Base-by-base conservation (phyloP, 35 echinoderm and acorn worm genomes). In the Heliocidaris erythrogramma region DNA sequence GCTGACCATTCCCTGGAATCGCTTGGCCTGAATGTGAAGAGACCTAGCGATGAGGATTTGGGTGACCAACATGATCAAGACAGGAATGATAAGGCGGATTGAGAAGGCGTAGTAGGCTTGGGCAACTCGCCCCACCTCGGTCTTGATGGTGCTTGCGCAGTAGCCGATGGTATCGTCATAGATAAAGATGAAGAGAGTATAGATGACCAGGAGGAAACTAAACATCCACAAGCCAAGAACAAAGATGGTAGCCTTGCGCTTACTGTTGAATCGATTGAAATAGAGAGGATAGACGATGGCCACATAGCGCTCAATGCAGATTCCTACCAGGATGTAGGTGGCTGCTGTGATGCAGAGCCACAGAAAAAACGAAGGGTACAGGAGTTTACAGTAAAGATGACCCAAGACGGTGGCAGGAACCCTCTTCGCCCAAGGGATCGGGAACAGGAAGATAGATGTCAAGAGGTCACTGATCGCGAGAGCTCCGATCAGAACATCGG, bases 301-400 rank as follows among this genome's bases (percentile, higher is more conserved):
- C 31, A 96, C 47, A 71, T 93, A 96, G 48, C 93, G 96, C 13
- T 96, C 96, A 5, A 96, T 93, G 16, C 94, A 95, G 91, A 96
- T 95, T 90, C 92, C 85, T 0, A 93, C 35, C 21, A 96, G 88
- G 32, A 89, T 95, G 88, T 92, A 96, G 4, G 94, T 90, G 13
- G 96, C 95, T 21, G 96, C 87, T 32, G 92, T 93, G 60, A 96
- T 95, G 27, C 86, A 95, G 86, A 96, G 88, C 94, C 94, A 96
- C 69, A 96, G 60, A 12, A 96, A 35, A 60, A 92, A 92, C 85
- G 30, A 61, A 27, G 96, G 48, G 78, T 92, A 96, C 8, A 96
- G 60, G 1, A 96, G 94, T 48, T 87, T 91, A 48, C 96, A 96
- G 52, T 95, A 96, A 7, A 95, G 13, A 14, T 95, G 56, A 30